Conservation (phyloP, 2,888 invertebrate genomes). For the Meganola albula region DNA sequence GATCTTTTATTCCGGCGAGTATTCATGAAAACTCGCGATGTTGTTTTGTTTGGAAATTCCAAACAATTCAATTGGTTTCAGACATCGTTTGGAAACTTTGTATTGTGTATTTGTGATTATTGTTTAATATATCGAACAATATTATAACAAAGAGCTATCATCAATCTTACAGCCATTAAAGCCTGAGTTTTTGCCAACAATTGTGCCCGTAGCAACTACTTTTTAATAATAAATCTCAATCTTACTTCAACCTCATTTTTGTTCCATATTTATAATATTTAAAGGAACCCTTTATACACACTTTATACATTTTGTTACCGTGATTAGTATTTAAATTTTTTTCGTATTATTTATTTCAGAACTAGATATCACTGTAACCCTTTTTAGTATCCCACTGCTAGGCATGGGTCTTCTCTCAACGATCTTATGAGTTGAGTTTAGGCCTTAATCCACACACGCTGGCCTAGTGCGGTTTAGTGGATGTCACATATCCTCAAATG, state of each 20-base stretch:
- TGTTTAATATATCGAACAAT: slow-evolving; percentile 5
- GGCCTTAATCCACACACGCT: no score
- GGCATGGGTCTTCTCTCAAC: no score
- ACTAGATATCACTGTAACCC: no score
- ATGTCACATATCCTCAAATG: no score
- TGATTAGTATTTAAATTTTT: no score
- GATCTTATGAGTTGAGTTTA: no score
- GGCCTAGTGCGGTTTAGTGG: no score
- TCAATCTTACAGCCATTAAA: slow-evolving; percentile 9
- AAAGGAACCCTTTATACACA: slow-evolving; percentile 14
- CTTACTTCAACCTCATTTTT: slow-evolving; percentile 5
- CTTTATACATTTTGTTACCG: no score
- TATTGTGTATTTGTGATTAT: slow-evolving; percentile 3
- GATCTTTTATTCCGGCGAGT: slow-evolving; percentile 5
- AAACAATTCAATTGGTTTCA: slow-evolving; percentile 7
- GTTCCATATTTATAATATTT: slow-evolving; percentile 11
- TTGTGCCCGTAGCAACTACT: slow-evolving; percentile 5
- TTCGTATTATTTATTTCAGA: no score
- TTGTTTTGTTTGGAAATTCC: slow-evolving; percentile 4
- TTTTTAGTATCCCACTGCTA: no score
- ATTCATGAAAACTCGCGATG: slow-evolving; percentile 1
- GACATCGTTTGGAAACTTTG: not conserved
- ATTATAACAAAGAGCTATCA: not conserved
- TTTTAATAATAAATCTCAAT: slow-evolving; percentile 4
- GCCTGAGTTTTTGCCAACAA: slow-evolving; percentile 8